Base-by-base conservation (phyloP, 2,113 vertebrate species). In the Hirundichthys speculiger region DNA sequence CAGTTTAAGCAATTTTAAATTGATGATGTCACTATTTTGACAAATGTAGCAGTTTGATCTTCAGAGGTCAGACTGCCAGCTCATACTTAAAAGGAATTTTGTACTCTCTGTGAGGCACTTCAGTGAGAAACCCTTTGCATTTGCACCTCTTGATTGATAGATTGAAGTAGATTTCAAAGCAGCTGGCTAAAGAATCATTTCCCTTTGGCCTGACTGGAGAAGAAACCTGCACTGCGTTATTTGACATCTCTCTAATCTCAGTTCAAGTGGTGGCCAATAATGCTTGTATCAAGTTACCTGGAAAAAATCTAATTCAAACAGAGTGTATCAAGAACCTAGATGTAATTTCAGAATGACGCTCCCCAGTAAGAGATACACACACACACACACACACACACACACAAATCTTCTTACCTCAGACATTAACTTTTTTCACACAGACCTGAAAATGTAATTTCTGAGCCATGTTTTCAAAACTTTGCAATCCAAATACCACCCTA, bases 11-110 rank as follows among this genome's bases (percentile, higher is more conserved):
- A 59, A 58, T 64, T 67, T 71, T 52, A 85, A 78, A 78, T 76
- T 46, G 69, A 71, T 88, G 84, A 89, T 74, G 80, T 88, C 82
- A 87, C 66, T 86, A 51, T 88, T 86, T 82, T 84, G 82, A 88
- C 74, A 66, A 59, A 56, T 73, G 72, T 47, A 69, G 38, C 59
- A 57, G 77, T 80, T 83, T 80, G 79, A 80, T 83, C 60, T 80
- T 70, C 27, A 20, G 54, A 58, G 75, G 63, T 76, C 58, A 69
- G 27, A 51, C 49, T 53, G 74, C 78, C 72, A 82, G 60, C 57
- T 84, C 24, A 43, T 78, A 67, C 85, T 75, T 80, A 66, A 48
- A 75, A 79, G 76, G 54, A 59, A 62, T 45, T 65, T 55, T 46
- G 69, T 60, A 55, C 60, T 79, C 51, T 69, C 27, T 18, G 62